Evolutionary conservation across 2,113 vertebrate genomes (phyloP).

Genomic region (Triplophysa siluroides): DNA sequence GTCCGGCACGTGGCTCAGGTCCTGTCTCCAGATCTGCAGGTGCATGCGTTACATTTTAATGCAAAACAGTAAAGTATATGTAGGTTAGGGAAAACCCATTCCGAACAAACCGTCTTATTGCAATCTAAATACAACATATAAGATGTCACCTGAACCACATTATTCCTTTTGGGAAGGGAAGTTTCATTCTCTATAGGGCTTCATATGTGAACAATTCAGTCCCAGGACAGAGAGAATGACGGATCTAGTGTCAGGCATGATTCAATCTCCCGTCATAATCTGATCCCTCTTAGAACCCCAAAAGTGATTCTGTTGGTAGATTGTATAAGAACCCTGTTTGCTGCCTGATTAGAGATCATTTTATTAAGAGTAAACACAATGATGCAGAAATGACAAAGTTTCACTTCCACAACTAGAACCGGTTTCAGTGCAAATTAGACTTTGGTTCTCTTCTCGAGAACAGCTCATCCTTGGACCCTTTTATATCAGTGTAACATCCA

Average conservation of each 20-base stretch:
- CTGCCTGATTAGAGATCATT: too few relatives aligned
- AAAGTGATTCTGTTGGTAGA: too few relatives aligned
- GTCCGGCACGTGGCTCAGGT: conserved; percentile 51
- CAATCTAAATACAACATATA: not conserved
- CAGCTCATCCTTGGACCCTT: not conserved
- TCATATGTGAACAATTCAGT: not conserved
- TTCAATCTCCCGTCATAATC: not conserved
- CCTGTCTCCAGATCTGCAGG: not conserved
- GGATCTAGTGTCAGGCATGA: not conserved
- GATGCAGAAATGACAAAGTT: too few relatives aligned
- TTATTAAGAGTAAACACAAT: too few relatives aligned
- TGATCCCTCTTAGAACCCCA: too few relatives aligned
- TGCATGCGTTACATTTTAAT: not conserved
- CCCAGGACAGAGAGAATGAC: too few relatives aligned
- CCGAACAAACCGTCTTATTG: not conserved
- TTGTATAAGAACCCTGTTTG: too few relatives aligned
- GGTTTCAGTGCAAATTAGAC: not conserved
- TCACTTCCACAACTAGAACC: too few relatives aligned
- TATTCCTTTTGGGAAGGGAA: not conserved
- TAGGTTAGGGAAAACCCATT: not conserved
- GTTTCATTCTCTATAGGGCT: not conserved
- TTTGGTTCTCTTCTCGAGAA: not conserved
- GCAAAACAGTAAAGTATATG: not conserved
- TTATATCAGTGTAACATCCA: not conserved
- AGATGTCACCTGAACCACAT: not conserved